A percentile compares a stretch with the other conserved stretches of the same genome.
phyloP scores from a whole-genome alignment of 2,113 vertebrate species.

The Sigmodon hispidus region DNA sequence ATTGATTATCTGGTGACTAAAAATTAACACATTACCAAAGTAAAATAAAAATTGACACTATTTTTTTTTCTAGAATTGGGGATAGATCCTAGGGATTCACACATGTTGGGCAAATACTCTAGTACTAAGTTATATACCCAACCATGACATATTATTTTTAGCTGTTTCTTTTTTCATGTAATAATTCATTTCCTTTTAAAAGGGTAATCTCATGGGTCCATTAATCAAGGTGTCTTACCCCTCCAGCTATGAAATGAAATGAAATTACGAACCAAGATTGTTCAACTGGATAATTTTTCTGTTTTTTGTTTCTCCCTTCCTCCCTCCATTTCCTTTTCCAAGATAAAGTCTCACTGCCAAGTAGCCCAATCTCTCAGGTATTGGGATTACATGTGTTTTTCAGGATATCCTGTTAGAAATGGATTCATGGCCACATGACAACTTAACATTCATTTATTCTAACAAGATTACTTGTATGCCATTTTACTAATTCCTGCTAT shows the following conservation, averaged over 20 bases:
- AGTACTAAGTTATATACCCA: not conserved
- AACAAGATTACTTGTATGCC: not conserved
- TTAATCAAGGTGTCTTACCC: not conserved
- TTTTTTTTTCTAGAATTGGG: too few species aligned
- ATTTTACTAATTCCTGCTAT: not conserved
- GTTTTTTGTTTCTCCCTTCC: not conserved
- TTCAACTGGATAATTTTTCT: not conserved
- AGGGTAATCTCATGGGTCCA: not conserved
- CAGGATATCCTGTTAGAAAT: not conserved
- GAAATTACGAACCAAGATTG: not conserved
- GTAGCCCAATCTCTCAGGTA: not conserved
- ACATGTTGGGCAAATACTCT: not conserved
- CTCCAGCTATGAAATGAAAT: not conserved
- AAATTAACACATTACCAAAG: not conserved
- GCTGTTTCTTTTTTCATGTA: conserved; percentile 5
- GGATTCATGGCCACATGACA: not conserved
- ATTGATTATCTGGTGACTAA: not conserved
- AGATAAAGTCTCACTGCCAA: not conserved
- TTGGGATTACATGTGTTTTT: not conserved
- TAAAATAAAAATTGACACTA: not conserved
- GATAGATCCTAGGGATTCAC: not conserved
- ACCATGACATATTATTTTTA: not conserved
- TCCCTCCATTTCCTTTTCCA: not conserved
- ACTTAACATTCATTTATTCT: not conserved
- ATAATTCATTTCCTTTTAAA: conserved; percentile 33